phyloP scores from a whole-genome alignment of 2,888 invertebrate genomes.

The Apotomis betuletana region DNA sequence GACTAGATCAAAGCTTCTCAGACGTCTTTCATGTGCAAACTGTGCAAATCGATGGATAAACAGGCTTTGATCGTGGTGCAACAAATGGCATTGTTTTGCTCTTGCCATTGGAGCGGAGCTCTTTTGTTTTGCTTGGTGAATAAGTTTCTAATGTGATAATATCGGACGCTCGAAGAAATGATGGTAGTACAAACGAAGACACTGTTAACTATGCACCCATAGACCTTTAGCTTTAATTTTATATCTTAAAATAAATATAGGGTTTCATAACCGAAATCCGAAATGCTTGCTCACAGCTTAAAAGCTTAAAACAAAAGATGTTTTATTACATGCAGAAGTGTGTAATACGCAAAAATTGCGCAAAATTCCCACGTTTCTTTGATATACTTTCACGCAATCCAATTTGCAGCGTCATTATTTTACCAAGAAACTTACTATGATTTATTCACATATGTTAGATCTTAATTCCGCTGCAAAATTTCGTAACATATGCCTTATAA shows the following conservation, averaged over 20 bases:
- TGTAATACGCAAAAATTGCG: slow-evolving; percentile 21
- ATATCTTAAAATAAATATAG: not conserved
- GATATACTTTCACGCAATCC: slow-evolving; percentile 56
- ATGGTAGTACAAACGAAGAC: no score
- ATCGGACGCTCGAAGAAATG: no score
- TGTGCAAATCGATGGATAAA: slow-evolving; percentile 21
- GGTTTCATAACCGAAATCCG: not conserved
- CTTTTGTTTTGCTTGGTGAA: slow-evolving; percentile 8
- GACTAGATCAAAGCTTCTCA: slow-evolving; percentile 20
- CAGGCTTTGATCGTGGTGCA: slow-evolving; percentile 26
- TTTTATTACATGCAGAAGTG: slow-evolving; percentile 18
- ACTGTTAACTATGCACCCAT: no score
- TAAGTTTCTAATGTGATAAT: no score
- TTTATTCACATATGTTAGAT: not conserved
- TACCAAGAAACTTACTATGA: slow-evolving; percentile 59
- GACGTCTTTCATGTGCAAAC: slow-evolving; percentile 29
- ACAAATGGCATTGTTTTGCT: slow-evolving; percentile 19
- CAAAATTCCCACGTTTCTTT: slow-evolving; percentile 39
- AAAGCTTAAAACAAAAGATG: not conserved
- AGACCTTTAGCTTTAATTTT: no score
- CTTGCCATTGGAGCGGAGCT: slow-evolving; percentile 5
- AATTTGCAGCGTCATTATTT: slow-evolving; percentile 50
- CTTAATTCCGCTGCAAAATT: not conserved
- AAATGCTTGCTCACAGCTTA: slow-evolving; percentile 22
- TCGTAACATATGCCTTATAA: slow-evolving; percentile 13